Conservation (phyloP, 1,140 invertebrate genomes). For the Tetragnatha versicolor region DNA sequence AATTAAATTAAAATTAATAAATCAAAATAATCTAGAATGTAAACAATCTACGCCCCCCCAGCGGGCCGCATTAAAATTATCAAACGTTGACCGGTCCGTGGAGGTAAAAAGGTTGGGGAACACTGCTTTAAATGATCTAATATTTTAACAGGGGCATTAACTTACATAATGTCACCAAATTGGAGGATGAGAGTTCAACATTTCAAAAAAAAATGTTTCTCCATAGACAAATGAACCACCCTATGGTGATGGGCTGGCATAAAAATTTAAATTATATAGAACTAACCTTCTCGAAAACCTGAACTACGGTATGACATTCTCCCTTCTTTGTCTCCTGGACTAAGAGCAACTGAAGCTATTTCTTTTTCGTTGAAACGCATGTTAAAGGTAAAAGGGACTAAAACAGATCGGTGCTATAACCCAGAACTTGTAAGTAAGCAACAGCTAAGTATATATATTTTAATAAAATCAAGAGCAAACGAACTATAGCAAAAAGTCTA, state of each 20-base stretch:
- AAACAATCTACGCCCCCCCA: too few species aligned
- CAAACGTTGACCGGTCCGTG: neutral
- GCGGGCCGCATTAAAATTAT: too few species aligned
- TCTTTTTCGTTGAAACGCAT: constrained; percentile 76
- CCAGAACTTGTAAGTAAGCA: too few species aligned
- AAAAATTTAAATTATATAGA: neutral
- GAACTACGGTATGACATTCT: constrained; percentile 71
- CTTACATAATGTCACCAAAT: neutral
- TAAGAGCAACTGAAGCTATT: constrained; percentile 69
- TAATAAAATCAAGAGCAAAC: too few species aligned
- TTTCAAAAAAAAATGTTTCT: neutral
- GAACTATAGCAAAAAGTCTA: too few species aligned
- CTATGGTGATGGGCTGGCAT: neutral
- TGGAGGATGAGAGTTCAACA: neutral
- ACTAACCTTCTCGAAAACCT: constrained; percentile 58
- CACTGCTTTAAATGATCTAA: neutral
- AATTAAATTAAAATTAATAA: too few species aligned
- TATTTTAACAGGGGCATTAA: neutral
- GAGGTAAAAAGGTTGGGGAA: neutral
- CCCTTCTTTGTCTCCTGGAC: constrained; percentile 71
- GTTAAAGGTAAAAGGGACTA: constrained; percentile 49
- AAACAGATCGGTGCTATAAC: too few species aligned
- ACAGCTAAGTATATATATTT: too few species aligned
- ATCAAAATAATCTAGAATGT: too few species aligned
- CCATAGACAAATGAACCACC: neutral